These are phyloP conservation scores for Oxyteleia sp. DNA, from an alignment of 2,888 invertebrate genomes.

Conservation along the genomic window DNA sequence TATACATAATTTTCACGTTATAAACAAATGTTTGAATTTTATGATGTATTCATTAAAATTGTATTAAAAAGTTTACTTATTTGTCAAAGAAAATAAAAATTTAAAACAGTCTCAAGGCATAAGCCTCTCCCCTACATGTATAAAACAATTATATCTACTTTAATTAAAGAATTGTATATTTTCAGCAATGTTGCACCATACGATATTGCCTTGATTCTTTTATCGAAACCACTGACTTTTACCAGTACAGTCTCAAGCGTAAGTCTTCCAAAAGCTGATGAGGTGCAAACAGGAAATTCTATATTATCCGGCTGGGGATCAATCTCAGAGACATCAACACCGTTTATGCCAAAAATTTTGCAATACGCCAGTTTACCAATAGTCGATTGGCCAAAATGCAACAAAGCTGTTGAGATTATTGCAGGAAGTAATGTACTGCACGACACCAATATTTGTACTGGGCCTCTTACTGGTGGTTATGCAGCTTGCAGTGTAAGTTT, in stretches of 20 bases:
- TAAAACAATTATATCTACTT: constrained; percentile 23
- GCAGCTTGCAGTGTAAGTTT: constrained; percentile 67
- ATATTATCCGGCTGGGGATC: constrained; percentile 88
- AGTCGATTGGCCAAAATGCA: constrained; percentile 78
- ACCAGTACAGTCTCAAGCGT: constrained; percentile 84
- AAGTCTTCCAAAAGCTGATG: constrained; percentile 82
- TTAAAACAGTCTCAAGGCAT: too few species aligned
- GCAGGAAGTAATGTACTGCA: constrained; percentile 74
- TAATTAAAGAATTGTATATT: constrained; percentile 44
- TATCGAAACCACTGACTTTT: constrained; percentile 83
- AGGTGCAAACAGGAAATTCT: constrained; percentile 80
- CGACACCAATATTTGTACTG: constrained; percentile 80
- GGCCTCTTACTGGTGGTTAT: constrained; percentile 72
- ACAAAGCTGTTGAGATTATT: constrained; percentile 73
- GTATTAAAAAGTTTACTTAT: too few species aligned
- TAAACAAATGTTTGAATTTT: too few species aligned
- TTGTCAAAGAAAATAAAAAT: too few species aligned
- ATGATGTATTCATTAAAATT: too few species aligned
- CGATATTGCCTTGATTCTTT: constrained; percentile 88
- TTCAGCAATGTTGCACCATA: constrained; percentile 85
- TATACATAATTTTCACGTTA: too few species aligned
- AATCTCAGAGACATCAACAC: constrained; percentile 73
- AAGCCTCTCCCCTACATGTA: too few species aligned
- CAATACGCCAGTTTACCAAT: constrained; percentile 82
- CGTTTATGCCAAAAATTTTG: constrained; percentile 80